These are phyloP conservation scores for Halictus rubicundus DNA, from an alignment of 1,140 invertebrate genomes.

Conservation along the genomic window DNA sequence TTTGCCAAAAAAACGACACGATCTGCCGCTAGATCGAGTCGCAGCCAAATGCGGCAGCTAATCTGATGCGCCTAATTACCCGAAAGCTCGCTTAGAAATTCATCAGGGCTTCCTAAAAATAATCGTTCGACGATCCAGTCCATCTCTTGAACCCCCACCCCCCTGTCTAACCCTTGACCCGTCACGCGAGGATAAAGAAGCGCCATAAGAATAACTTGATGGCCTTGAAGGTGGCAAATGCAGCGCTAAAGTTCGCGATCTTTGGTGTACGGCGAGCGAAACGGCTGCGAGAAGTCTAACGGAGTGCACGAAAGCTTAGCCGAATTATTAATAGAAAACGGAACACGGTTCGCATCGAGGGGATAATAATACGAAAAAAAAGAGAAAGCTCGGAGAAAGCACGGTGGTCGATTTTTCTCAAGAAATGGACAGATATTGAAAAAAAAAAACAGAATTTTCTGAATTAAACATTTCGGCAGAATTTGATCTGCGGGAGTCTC, in stretches of 20 bases:
- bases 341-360: neutral
- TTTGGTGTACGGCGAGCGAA: neutral
- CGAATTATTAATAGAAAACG: conserved; percentile 23
- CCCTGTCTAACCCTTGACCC: conserved; percentile 1
- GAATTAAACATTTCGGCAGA: too few species aligned
- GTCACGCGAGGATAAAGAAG: conserved; percentile 44
- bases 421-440: too few species aligned
- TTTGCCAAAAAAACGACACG: too few species aligned
- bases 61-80: conserved; percentile 13
- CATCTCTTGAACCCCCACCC: neutral
- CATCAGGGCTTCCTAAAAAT: conserved; percentile 4
- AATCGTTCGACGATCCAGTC: neutral
- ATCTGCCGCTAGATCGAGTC: too few species aligned
- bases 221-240: neutral
- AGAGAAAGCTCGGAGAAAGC: too few species aligned
- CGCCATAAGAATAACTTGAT: conserved; percentile 25
- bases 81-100: neutral
- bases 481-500: too few species aligned
- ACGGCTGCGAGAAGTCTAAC: neutral
- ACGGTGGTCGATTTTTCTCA: neutral
- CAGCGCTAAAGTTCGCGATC: neutral
- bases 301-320: neutral
- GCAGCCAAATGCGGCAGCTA: too few species aligned
- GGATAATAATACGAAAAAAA: conserved; percentile 18
- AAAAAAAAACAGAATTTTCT: too few species aligned